These are phyloP conservation scores for Eira barbara DNA, from an alignment of 2,113 vertebrate species.

Conservation along the genomic window DNA sequence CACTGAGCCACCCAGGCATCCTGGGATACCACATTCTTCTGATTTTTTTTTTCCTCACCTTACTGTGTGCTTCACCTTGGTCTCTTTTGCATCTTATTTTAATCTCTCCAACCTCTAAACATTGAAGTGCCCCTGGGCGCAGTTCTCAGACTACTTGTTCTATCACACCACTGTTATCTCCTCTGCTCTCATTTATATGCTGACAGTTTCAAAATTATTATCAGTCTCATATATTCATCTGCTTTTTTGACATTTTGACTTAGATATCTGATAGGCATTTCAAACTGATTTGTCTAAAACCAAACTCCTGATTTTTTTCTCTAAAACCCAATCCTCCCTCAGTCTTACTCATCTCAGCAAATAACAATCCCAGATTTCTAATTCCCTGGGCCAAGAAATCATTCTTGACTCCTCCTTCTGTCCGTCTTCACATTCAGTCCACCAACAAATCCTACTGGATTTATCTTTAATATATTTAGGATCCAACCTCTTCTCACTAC, in stretches of 20 bases:
- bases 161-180: not conserved
- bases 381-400: not conserved
- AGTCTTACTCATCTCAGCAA: not conserved
- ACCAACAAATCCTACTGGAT: not conserved
- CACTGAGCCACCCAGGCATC: no score
- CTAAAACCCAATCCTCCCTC: not conserved
- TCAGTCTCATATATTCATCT: not conserved
- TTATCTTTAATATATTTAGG: not conserved
- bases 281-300: not conserved
- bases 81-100: not conserved
- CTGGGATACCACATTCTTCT: not conserved
- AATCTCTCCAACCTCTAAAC: not conserved
- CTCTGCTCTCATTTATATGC: not conserved
- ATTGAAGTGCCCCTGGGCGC: not conserved
- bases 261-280: constrained; percentile 3
- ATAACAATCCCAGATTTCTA: constrained; percentile 1
- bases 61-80: not conserved
- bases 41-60: not conserved
- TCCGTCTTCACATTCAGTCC: not conserved
- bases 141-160: not conserved
- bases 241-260: constrained; percentile 38
- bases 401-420: not conserved
- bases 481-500: not conserved
- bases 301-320: not conserved
- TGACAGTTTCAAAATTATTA: constrained; percentile 17